Evolutionary conservation across 2,797 vertebrate genomes (phyloP), one percentile per base, ranked within the genome.

Genomic region (Pampus argenteus): DNA sequence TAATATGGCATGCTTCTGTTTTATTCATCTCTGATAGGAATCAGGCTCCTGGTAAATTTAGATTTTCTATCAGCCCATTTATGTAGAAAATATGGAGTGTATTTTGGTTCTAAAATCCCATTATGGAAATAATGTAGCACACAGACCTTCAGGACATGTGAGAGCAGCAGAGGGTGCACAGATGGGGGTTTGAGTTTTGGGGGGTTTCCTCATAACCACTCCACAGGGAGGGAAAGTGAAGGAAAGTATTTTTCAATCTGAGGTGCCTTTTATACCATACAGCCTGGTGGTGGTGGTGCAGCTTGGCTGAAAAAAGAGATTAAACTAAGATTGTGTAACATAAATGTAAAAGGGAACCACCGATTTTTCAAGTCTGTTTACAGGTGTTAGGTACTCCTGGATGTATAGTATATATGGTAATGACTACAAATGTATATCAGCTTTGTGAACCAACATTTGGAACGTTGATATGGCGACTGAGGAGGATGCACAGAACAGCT

Each of bases 91-190:
- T 61, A 67, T 47, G 15, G 20, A 40, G 14, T 56, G 25, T 58
- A 57, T 81, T 56, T 38, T 48, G 62, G 29, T 42, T 57, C 10
- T 50, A 25, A 76, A 69, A 68, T 76, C 49, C 26, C 47, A 56
- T 59, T 63, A 65, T 65, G 49, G 44, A 57, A 70, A 56, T 52
- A 29, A 22, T 74, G 48, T 59, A 45, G 67, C 57, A 25, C 29
- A 23, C 3, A 52, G 22, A 62, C 61, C 66, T 57, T 28, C 29
- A 58, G 74, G 66, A 71, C 42, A 48, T 81, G 40, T 49, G 29
- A 51, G 15, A 63, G n/a, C 48, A 59, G 49, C 54, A 65, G 55
- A 68, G 54, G 47, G 31, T 31, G 25, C 47, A 49, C 47, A 78
- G 66, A 63, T 74, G 61, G 66, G 58, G 31, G 45, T 59, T 45